Percentiles rank a stretch among this genome's conserved stretches.
Conservation (phyloP, 2,888 invertebrate genomes). For the Ornithoptera alexandrae region DNA sequence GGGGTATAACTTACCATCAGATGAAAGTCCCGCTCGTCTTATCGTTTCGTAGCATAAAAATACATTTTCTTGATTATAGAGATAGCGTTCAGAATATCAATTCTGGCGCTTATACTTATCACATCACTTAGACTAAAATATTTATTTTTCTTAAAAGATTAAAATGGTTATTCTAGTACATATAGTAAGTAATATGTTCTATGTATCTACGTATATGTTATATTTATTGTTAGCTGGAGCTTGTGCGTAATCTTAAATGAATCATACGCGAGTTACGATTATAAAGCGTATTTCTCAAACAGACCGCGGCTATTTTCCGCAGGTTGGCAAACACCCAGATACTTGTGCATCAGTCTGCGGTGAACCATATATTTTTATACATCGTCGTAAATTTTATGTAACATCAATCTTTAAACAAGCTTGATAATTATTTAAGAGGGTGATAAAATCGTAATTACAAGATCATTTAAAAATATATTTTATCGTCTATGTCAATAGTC, state of each 20-base stretch:
- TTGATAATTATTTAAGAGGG: neutral
- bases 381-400: slow-evolving; percentile 30
- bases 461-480: too few relatives aligned
- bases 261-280: slow-evolving; percentile 4
- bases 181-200: neutral
- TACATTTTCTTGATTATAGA: too few relatives aligned
- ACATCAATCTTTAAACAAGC: slow-evolving; percentile 2
- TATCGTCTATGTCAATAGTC: too few relatives aligned
- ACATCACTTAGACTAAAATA: too few relatives aligned
- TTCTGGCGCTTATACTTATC: too few relatives aligned
- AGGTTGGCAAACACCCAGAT: slow-evolving; percentile 57
- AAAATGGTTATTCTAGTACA: neutral
- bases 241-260: slow-evolving; percentile 12
- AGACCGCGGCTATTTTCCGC: slow-evolving; percentile 44
- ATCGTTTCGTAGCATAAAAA: too few relatives aligned
- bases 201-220: neutral
- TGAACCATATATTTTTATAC: slow-evolving; percentile 37
- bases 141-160: too few relatives aligned
- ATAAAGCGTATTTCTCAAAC: slow-evolving; percentile 8
- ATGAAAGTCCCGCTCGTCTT: too few relatives aligned
- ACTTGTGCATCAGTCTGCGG: slow-evolving; percentile 39
- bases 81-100: too few relatives aligned
- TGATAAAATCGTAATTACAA: too few relatives aligned
- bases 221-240: neutral
- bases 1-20: too few relatives aligned